Base-by-base conservation (phyloP, 2,113 vertebrate species). In the Caloenas nicobarica region DNA sequence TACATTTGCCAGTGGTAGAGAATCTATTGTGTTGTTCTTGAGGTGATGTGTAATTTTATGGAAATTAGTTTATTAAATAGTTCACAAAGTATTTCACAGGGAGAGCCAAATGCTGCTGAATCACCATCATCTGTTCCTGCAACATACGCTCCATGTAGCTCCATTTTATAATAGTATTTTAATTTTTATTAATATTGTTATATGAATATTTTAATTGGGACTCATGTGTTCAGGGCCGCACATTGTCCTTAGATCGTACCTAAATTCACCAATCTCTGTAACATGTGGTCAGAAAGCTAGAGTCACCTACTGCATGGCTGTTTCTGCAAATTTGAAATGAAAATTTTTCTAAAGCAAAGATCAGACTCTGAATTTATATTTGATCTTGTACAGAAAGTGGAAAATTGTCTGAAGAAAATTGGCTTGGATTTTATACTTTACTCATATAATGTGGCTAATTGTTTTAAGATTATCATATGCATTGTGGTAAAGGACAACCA, bases 391-490 rank as follows among this genome's bases (percentile, higher is more conserved):
- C 4, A 76, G 14, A 3, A n/a, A 86, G n/a, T 68, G 14, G 13
- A 21, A 88, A 80, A 40, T 33, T 60, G 4, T 80, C 28, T 2
- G 5, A 54, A 28, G 13, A 85, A 71, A 56, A 66, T 28, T 66
- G 22, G 4, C 29, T 81, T 90, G 17, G n/a, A 42, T 66, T 72
- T 73, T 50, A 4, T 48, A 38, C 57, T 77, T 84, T 48, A 28
- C 9, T 68, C 3, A 1, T 44, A 25, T 53, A 33, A 44, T 0
- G 0, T 36, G 5, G 74, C 16, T 61, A 48, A 33, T 26, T 64
- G 5, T 53, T 81, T 78, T 58, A 83, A 86, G 28, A 36, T 68
- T 56, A 34, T 56, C 1, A 2, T 57, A 26, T 61, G 7, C 1
- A 1, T 40, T 2, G 1, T 66, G 61, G 16, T 65, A 65, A 33